Conservation (phyloP, 2,113 vertebrate genomes). For the Balaeniceps rex region DNA sequence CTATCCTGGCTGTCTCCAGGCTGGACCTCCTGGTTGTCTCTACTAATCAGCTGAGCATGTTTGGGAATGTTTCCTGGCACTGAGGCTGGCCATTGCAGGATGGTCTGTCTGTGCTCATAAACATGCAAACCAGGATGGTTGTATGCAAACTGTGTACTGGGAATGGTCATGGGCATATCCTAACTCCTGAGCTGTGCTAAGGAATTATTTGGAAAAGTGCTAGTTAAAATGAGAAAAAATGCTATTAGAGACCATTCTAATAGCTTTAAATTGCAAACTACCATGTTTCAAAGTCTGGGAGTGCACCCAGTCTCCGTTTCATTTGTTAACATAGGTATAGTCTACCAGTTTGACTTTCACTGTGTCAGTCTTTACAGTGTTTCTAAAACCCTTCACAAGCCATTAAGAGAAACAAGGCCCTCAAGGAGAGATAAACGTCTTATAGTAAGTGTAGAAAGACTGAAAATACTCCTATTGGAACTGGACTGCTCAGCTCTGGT, state of each 20-base stretch:
- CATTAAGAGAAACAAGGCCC: background rate
- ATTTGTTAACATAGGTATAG: background rate
- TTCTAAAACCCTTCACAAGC: background rate
- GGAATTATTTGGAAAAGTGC: background rate
- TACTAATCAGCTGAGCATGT: background rate
- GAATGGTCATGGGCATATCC: background rate
- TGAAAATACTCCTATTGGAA: background rate
- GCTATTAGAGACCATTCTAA: background rate
- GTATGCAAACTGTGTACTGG: background rate
- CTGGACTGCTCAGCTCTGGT: background rate
- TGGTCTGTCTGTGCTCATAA: background rate
- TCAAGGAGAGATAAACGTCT: background rate
- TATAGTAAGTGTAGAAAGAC: background rate
- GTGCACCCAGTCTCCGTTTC: background rate
- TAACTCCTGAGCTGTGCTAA: background rate
- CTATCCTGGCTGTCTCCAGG: background rate
- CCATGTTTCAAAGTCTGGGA: background rate
- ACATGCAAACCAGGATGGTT: background rate
- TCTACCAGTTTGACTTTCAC: background rate
- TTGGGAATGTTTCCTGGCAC: background rate
- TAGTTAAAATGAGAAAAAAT: background rate
- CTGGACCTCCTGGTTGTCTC: background rate
- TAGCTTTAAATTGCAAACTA: background rate
- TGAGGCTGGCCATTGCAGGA: background rate
- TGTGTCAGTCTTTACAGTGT: background rate